Percentiles rank a stretch among this genome's conserved stretches.
phyloP scores from a whole-genome alignment of 2,113 vertebrate genomes.

The Callithrix jacchus region DNA sequence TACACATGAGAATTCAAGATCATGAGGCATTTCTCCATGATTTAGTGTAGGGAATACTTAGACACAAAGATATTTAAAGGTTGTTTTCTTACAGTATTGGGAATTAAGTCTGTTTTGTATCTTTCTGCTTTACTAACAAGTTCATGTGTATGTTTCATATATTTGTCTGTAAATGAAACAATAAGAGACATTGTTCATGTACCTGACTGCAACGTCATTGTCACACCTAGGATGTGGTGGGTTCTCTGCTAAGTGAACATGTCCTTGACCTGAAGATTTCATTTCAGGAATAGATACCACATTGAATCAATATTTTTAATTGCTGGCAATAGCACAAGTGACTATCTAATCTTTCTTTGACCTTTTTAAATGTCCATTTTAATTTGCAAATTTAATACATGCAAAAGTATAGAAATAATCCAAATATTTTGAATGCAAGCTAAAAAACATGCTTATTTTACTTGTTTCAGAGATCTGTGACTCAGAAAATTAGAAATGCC shows the following conservation, averaged over 20 bases:
- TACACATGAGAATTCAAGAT: not conserved
- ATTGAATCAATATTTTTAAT: slow-evolving; percentile 37
- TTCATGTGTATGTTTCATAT: not conserved
- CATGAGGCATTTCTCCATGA: not conserved
- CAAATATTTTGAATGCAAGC: not conserved
- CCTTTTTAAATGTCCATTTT: slow-evolving; percentile 43
- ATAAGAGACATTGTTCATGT: not conserved
- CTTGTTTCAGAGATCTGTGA: not conserved
- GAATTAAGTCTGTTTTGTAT: not conserved
- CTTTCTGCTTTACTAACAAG: not conserved
- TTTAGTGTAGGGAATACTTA: not conserved
- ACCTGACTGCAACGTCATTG: not conserved
- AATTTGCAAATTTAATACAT: slow-evolving; percentile 23
- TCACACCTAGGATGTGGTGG: not conserved
- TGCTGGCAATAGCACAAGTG: slow-evolving; percentile 11
- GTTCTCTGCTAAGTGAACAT: not conserved
- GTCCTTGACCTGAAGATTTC: slow-evolving; percentile 32
- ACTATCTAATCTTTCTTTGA: slow-evolving; percentile 41
- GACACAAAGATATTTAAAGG: not conserved
- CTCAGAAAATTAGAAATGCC: not conserved
- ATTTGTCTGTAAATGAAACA: not conserved
- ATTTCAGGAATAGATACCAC: not conserved
- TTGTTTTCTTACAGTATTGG: not conserved
- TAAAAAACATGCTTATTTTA: not conserved
- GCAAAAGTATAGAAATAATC: not conserved